These are phyloP conservation scores for Triplophysa dalaica DNA, from an alignment of 2,113 vertebrate genomes.

Conservation along the genomic window DNA sequence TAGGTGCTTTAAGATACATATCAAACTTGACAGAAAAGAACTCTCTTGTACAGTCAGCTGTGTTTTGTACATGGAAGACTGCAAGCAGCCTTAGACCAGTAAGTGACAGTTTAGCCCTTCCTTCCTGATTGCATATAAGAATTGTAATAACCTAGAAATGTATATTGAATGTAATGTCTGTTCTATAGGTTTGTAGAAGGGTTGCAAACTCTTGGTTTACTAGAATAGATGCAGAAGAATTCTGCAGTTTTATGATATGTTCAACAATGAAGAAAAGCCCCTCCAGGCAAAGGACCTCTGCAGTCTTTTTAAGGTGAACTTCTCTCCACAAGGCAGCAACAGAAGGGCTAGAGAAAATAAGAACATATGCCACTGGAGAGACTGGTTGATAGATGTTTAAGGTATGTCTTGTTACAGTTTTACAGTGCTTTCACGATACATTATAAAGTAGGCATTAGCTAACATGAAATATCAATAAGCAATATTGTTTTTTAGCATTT, in stretches of 20 bases:
- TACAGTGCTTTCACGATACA: too few relatives aligned
- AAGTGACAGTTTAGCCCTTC: not conserved
- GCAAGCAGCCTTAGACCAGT: constrained; percentile 18
- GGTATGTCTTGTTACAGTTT: constrained; percentile 17
- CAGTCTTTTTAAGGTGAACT: too few relatives aligned
- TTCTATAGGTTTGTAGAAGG: constrained; percentile 28
- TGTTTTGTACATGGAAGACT: not conserved
- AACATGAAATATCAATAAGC: too few relatives aligned
- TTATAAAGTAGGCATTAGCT: too few relatives aligned
- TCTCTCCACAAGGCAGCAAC: too few relatives aligned
- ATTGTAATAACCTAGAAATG: not conserved
- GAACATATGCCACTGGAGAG: not conserved
- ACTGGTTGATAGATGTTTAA: constrained; percentile 40
- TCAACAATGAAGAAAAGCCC: constrained; percentile 30
- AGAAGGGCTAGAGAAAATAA: too few relatives aligned
- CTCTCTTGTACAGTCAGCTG: too few relatives aligned
- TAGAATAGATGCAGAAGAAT: not conserved
- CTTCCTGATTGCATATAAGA: too few relatives aligned
- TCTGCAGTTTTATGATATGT: constrained; percentile 23
- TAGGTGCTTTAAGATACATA: too few relatives aligned
- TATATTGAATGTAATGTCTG: not conserved
- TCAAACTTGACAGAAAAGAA: too few relatives aligned
- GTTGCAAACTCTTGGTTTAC: constrained; percentile 9
- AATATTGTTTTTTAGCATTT: too few relatives aligned
- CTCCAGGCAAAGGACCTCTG: not conserved